These are phyloP conservation scores for Trachelus stipa DNA, from an alignment of 2,888 invertebrate species.

Conservation along the genomic window DNA sequence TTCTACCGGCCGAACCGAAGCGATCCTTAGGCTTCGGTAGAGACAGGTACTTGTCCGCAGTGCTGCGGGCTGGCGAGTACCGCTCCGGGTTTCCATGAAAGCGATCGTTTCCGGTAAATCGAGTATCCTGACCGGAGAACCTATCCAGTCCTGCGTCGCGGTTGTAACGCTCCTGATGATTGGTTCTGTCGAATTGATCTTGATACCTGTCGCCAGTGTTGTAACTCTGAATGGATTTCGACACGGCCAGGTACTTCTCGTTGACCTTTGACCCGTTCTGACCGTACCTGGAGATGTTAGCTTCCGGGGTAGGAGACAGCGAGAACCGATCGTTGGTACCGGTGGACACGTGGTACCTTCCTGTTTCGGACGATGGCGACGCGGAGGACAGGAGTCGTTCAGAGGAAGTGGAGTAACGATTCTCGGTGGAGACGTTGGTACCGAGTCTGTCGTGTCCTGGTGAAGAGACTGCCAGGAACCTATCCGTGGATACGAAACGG, in stretches of 20 bases:
- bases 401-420: conserved; percentile 49
- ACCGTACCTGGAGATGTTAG: conserved; percentile 13
- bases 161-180: conserved; percentile 34
- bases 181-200: conserved; percentile 45
- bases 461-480: conserved; percentile 49
- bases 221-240: conserved; percentile 57
- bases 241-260: conserved; percentile 56
- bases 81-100: conserved; percentile 48
- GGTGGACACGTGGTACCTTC: conserved; percentile 30
- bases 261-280: conserved; percentile 29
- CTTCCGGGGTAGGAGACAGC: conserved; percentile 48
- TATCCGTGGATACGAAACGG: conserved; percentile 38
- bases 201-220: conserved; percentile 40
- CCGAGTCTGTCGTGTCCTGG: conserved; percentile 43
- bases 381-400: conserved; percentile 58
- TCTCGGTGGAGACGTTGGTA: conserved; percentile 5
- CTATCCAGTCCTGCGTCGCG: conserved; percentile 30
- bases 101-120: conserved; percentile 49
- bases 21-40: conserved; percentile 62
- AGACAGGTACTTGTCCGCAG: conserved; percentile 55
- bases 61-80: conserved; percentile 55
- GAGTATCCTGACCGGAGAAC: conserved; percentile 31
- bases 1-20: conserved; percentile 49
- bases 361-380: conserved; percentile 18
- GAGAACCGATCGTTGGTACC: conserved; percentile 45